Conservation (phyloP, 1,140 invertebrate species). For the Pseudomyrmex gracilis region DNA sequence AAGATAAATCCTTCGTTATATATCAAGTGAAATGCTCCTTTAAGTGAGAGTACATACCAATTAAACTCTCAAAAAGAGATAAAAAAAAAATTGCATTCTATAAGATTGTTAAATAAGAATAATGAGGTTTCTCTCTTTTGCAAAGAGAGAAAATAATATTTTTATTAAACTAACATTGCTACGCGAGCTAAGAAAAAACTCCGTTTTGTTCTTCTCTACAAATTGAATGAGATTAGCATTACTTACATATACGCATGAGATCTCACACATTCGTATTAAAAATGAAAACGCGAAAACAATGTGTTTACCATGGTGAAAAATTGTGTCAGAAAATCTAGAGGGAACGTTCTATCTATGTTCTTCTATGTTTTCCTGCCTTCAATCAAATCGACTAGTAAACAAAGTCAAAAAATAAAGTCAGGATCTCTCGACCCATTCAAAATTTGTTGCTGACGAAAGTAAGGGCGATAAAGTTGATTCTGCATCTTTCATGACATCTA, state of each 20-base stretch:
- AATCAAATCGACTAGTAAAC: not conserved
- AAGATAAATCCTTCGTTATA: conserved; percentile 6
- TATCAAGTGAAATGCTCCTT: not conserved
- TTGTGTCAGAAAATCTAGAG: not conserved
- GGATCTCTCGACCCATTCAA: too few relatives aligned
- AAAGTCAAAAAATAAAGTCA: not conserved
- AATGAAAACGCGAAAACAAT: not conserved
- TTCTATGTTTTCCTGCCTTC: not conserved
- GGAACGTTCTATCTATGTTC: not conserved
- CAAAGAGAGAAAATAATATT: too few relatives aligned
- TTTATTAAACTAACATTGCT: too few relatives aligned
- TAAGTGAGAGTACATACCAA: not conserved
- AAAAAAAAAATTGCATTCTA: too few relatives aligned
- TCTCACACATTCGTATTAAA: not conserved
- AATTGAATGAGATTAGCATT: too few relatives aligned
- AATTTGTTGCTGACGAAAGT: too few relatives aligned
- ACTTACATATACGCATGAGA: not conserved
- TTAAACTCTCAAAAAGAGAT: not conserved
- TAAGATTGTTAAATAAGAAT: too few relatives aligned
- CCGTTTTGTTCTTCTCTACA: too few relatives aligned
- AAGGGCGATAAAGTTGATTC: too few relatives aligned
- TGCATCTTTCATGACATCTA: too few relatives aligned
- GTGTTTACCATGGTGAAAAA: not conserved
- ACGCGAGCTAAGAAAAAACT: too few relatives aligned
- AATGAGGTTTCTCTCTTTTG: too few relatives aligned